phyloP scores from a whole-genome alignment of 1,140 invertebrate genomes.

The Sitodiplosis mosellana region DNA sequence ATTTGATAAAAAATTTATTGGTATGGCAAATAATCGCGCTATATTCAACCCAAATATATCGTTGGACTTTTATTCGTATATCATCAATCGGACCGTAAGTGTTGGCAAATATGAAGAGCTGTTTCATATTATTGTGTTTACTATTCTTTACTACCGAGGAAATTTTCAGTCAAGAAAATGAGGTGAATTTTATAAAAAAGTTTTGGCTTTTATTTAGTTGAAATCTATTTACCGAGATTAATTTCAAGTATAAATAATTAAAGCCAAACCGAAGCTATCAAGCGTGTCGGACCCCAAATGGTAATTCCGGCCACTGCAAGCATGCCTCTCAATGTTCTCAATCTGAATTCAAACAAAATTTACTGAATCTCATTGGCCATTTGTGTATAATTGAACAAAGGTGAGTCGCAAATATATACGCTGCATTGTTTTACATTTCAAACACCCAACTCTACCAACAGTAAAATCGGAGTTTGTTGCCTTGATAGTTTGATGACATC shows the following conservation, averaged over 20 bases:
- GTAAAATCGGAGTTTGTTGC: slow-evolving; percentile 22
- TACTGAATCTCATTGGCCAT: slow-evolving; percentile 37
- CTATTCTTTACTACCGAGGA: too few relatives aligned
- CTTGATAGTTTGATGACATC: slow-evolving; percentile 6
- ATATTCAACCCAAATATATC: too few relatives aligned
- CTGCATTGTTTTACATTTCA: neutral
- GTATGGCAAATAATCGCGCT: too few relatives aligned
- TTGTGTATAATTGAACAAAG: slow-evolving; percentile 42
- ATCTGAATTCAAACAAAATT: slow-evolving; percentile 34
- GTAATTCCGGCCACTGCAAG: slow-evolving; percentile 39
- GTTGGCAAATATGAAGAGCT: too few relatives aligned
- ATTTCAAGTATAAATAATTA: neutral
- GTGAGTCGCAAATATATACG: slow-evolving; percentile 24
- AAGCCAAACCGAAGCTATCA: slow-evolving; percentile 30
- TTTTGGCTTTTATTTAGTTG: too few relatives aligned
- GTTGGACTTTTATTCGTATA: too few relatives aligned
- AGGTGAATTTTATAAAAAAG: too few relatives aligned
- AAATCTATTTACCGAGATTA: too few relatives aligned
- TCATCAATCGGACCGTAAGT: too few relatives aligned
- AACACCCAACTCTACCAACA: slow-evolving; percentile 2
- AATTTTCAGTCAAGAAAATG: too few relatives aligned
- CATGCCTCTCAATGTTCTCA: slow-evolving; percentile 42
- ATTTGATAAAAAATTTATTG: too few relatives aligned
- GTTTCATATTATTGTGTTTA: too few relatives aligned
- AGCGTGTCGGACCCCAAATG: slow-evolving; percentile 36